Conservation (phyloP, 2,888 invertebrate genomes). For the Geotrupes spiniger region DNA sequence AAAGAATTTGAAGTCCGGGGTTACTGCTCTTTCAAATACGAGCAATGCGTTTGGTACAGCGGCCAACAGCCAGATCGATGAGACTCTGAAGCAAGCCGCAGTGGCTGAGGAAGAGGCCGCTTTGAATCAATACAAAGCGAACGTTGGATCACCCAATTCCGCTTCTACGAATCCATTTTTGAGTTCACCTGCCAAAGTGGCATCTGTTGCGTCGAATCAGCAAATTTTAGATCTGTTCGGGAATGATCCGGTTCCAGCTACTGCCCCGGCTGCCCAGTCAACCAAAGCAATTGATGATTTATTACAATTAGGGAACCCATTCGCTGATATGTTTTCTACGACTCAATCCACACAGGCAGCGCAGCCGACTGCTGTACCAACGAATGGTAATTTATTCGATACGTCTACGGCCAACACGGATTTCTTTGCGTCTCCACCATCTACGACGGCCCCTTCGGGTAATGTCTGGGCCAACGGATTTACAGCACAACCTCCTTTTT, state of each 20-base stretch:
- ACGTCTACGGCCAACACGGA: conserved; percentile 26
- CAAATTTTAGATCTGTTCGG: conserved; percentile 82
- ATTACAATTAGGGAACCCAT: conserved; percentile 85
- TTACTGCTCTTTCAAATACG: conserved; percentile 83
- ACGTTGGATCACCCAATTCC: conserved; percentile 73
- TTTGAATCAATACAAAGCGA: conserved; percentile 92
- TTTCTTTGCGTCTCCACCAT: conserved; percentile 29
- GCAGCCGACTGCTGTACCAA: conserved; percentile 10
- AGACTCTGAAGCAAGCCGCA: conserved; percentile 80
- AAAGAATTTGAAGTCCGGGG: conserved; percentile 86
- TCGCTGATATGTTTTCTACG: conserved; percentile 67
- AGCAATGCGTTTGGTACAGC: conserved; percentile 86
- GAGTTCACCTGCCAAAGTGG: conserved; percentile 58
- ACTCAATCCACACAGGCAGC: conserved; percentile 12
- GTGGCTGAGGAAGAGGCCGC: conserved; percentile 95
- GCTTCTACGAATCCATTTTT: conserved; percentile 83
- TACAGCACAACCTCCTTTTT: conserved; percentile 28
- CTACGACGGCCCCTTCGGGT: conserved; percentile 38
- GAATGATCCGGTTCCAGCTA: conserved; percentile 51
- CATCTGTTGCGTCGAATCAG: conserved; percentile 42
- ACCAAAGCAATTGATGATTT: conserved; percentile 84
- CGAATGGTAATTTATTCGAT: conserved; percentile 39
- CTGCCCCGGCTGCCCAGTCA: conserved; percentile 43
- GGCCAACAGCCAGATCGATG: conserved; percentile 78
- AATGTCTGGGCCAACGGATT: conserved; percentile 45